Evolutionary conservation across 64 coral and sea anemone genomes (phyloP).

Genomic region (Montipora efflorescens): DNA sequence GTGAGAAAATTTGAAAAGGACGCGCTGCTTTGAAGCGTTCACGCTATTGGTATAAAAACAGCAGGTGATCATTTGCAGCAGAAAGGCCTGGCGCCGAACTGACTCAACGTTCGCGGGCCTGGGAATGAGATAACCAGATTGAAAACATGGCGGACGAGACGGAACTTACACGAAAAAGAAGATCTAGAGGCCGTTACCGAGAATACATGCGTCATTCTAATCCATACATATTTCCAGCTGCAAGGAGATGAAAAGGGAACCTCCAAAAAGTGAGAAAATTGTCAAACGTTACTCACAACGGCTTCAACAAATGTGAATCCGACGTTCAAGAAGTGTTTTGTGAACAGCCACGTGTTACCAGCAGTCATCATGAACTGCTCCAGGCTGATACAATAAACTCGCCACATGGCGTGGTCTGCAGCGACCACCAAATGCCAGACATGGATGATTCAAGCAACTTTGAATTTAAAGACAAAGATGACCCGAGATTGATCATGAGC

Average conservation of each 20-base stretch:
- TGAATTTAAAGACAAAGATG: too few relatives aligned
- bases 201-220: conserved; percentile 65
- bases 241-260: conserved; percentile 54
- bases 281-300: conserved; percentile 38
- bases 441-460: too few relatives aligned
- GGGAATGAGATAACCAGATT: background rate
- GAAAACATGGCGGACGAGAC: conserved; percentile 53
- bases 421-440: too few relatives aligned
- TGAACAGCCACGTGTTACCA: conserved; percentile 22
- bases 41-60: conserved; percentile 61
- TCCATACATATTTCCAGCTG: conserved; percentile 58
- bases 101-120: too few relatives aligned
- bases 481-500: too few relatives aligned
- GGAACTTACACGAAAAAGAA: background rate
- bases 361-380: too few relatives aligned
- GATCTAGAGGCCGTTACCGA: conserved; percentile 55
- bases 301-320: conserved; percentile 51
- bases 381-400: too few relatives aligned
- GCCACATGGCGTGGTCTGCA: too few relatives aligned
- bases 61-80: conserved; percentile 13
- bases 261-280: conserved; percentile 39
- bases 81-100: background rate
- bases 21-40: conserved; percentile 46
- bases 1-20: conserved; percentile 42
- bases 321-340: conserved; percentile 60